A percentile compares a stretch with the other conserved stretches of the same genome.
phyloP scores from a whole-genome alignment of 2,888 invertebrate genomes.

The Pyrocoelia pectoralis region DNA sequence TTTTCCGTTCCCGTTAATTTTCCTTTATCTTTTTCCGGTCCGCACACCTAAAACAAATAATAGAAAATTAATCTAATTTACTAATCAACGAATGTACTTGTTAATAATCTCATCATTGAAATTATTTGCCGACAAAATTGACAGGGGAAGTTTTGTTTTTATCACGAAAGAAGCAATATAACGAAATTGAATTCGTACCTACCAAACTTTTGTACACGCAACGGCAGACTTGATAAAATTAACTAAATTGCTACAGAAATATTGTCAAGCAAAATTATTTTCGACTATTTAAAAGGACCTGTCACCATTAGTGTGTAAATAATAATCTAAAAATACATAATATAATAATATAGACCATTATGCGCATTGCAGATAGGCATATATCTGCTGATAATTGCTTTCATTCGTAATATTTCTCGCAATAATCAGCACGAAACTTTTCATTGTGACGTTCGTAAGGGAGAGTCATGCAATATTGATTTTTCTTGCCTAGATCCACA shows the following conservation, averaged over 20 bases:
- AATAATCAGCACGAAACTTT: conserved; percentile 28
- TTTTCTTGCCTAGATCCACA: conserved; percentile 25
- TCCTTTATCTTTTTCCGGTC: conserved; percentile 69
- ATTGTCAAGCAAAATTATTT: neutral
- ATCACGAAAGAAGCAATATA: neutral
- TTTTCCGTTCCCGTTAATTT: conserved; percentile 75
- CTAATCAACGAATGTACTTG: neutral
- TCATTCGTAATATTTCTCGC: conserved; percentile 37
- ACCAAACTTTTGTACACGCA: neutral
- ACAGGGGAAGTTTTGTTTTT: neutral
- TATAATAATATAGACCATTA: conserved; percentile 17
- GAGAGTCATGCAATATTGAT: conserved; percentile 36
- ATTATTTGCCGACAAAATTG: neutral
- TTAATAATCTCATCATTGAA: neutral
- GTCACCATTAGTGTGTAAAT: conserved; percentile 10
- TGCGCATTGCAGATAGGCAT: conserved; percentile 29
- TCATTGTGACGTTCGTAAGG: conserved; percentile 16
- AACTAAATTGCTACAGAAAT: neutral
- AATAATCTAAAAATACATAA: conserved; percentile 6
- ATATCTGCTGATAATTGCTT: conserved; percentile 33
- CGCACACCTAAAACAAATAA: conserved; percentile 61
- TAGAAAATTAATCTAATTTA: conserved; percentile 5
- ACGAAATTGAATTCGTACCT: neutral
- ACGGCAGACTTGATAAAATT: neutral
- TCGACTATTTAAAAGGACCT: conserved; percentile 1